Evolutionary conservation across 2,888 invertebrate genomes (phyloP).

Genomic region (Aphodius granarius): DNA sequence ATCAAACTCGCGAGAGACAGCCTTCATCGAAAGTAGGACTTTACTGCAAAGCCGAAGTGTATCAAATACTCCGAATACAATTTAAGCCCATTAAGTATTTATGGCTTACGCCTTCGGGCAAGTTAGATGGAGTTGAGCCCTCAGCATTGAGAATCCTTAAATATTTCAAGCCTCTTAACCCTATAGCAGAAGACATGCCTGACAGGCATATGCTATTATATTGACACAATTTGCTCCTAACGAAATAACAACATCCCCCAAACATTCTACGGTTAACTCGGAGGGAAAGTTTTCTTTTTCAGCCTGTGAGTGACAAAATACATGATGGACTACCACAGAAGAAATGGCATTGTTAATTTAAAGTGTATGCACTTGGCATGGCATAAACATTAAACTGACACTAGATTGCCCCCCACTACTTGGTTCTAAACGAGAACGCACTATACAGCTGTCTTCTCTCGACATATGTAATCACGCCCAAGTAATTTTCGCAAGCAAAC

Average conservation of each 20-base stretch:
- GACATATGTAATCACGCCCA: too few relatives aligned
- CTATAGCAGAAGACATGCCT: neutral
- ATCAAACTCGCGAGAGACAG: neutral
- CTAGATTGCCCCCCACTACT: too few relatives aligned
- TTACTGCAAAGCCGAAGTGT: neutral
- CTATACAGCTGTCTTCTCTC: too few relatives aligned
- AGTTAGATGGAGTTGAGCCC: slow-evolving; percentile 5
- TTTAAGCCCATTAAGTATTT: neutral
- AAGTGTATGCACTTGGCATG: too few relatives aligned
- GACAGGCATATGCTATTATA: neutral
- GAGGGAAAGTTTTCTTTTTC: too few relatives aligned
- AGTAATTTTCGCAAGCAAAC: too few relatives aligned
- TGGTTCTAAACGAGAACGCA: too few relatives aligned
- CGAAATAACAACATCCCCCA: neutral
- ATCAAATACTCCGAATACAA: neutral
- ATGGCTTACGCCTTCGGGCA: neutral
- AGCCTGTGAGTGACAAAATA: too few relatives aligned
- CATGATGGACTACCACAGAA: too few relatives aligned
- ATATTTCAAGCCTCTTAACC: neutral
- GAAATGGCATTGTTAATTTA: too few relatives aligned
- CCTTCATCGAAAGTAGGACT: neutral
- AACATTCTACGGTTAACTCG: neutral
- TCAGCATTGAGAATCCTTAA: neutral
- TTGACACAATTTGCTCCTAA: neutral
- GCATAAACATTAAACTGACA: too few relatives aligned